A percentile compares a stretch with the other conserved stretches of the same genome.
phyloP scores from a whole-genome alignment of 1,140 invertebrate species.

The Amyelois transitella region DNA sequence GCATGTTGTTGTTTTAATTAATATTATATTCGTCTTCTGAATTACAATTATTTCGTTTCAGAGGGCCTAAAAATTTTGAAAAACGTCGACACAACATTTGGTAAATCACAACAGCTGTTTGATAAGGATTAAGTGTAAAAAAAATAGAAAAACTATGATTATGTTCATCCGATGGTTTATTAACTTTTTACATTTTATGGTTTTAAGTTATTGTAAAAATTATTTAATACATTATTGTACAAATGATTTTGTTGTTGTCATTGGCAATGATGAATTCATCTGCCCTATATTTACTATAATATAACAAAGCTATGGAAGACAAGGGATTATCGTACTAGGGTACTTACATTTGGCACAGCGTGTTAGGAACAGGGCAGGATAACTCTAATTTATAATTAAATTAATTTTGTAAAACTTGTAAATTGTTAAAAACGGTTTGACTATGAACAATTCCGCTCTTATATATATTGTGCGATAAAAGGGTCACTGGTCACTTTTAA shows the following conservation, averaged over 20 bases:
- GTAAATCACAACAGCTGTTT: conserved; percentile 50
- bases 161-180: conserved; percentile 59
- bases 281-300: conserved; percentile 15
- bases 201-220: conserved; percentile 66
- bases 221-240: conserved; percentile 64
- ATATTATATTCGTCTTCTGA: no score
- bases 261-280: conserved; percentile 21
- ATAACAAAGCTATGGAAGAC: conserved; percentile 66
- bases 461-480: conserved; percentile 11
- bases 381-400: conserved; percentile 8
- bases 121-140: conserved; percentile 36
- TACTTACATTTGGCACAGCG: conserved; percentile 38
- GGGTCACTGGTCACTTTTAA: neutral
- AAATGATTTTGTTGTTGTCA: conserved; percentile 41
- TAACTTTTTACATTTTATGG: conserved; percentile 57
- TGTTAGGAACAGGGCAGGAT: conserved; percentile 36
- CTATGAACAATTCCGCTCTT: conserved; percentile 11
- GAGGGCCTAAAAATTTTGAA: conserved; percentile 60
- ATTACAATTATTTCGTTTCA: conserved; percentile 29
- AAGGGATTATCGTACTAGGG: conserved; percentile 40
- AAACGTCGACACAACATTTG: conserved; percentile 28
- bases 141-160: conserved; percentile 18
- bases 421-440: conserved; percentile 11
- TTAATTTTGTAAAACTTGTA: conserved; percentile 15
- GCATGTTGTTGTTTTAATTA: no score